Evolutionary conservation across 2,888 invertebrate genomes (phyloP), one percentile per base, ranked within the genome.

Genomic region (Papilio elwesi): DNA sequence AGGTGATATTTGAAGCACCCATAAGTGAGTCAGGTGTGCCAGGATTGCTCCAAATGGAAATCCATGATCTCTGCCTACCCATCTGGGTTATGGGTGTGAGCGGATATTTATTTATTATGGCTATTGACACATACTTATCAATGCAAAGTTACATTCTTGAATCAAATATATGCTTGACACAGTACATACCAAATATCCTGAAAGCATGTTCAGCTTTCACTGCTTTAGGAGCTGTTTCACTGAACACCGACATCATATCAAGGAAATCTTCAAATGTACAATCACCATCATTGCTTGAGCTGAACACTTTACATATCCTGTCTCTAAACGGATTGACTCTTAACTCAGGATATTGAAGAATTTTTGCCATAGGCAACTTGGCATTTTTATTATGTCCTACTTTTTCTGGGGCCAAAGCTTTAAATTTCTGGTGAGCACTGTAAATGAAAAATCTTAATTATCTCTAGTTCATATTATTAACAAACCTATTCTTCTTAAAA

Each of bases 241-340:
- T 97, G 81, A 99, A 98, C 16, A 98, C 98, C 0, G 98, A 98
- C 97, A 98, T 98, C 98, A 99, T 98, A 83, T 99, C 98, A 5
- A 99, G 94, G 85, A 98, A 99, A 87, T 99, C 98, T 89, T 99
- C 98, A 90, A 99, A 99, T 0, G 97, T 98, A 86, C 98, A 97
- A 86, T 98, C 97, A 6, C 98, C 98, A 87, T 97, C 97, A 77
- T 97, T 97, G 85, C 96, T 97, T 0, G 97, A 97, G 85, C 97
- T 97, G 81, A 97, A 97, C n/a, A 98, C 97, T 87, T 97, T 97
- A 83, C 98, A 98, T 76, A 99, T 98, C 70, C 98, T 94, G 82
- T 98, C 97, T 53, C 97, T 96, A 89, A 99, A 98, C 0, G 98
- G 98, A 90, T 98, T 98, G 3, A 98, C 98, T 76, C 96, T 94